These are phyloP conservation scores for Tenthredo livida DNA, from an alignment of 2,888 invertebrate genomes.

Conservation along the genomic window DNA sequence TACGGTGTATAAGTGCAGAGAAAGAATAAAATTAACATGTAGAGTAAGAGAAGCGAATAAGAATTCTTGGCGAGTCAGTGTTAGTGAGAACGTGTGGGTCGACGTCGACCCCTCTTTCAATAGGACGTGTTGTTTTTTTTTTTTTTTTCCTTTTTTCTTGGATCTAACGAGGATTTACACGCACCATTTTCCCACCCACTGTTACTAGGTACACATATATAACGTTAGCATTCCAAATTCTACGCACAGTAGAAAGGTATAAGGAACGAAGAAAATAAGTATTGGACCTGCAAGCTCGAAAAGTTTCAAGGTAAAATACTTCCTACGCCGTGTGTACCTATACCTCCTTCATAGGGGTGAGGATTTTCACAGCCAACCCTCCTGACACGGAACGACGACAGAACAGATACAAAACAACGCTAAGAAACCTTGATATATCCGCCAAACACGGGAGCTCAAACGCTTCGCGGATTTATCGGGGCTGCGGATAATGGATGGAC, in stretches of 20 bases:
- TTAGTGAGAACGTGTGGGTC: neutral
- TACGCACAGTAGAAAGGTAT: neutral
- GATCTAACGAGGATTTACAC: constrained; percentile 67
- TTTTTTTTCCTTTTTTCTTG: constrained; percentile 53
- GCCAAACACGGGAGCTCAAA: constrained; percentile 72
- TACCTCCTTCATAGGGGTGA: constrained; percentile 7
- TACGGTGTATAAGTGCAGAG: neutral
- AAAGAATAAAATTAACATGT: neutral
- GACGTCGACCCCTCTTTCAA: constrained; percentile 25
- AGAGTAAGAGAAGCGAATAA: neutral
- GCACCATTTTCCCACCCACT: constrained; percentile 34
- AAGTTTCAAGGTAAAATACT: constrained; percentile 32
- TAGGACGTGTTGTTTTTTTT: constrained; percentile 22
- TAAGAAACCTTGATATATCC: constrained; percentile 73
- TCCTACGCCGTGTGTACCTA: constrained; percentile 36
- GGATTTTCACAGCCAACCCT: constrained; percentile 39
- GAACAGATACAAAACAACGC: constrained; percentile 56
- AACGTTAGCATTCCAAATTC: constrained; percentile 11
- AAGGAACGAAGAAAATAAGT: neutral
- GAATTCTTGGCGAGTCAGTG: neutral
- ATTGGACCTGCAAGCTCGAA: constrained; percentile 10
- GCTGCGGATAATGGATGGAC: constrained; percentile 74
- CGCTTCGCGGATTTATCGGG: constrained; percentile 73
- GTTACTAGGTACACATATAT: neutral
- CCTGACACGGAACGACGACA: constrained; percentile 48